A percentile compares a stretch with the other conserved stretches of the same genome.
phyloP scores from a whole-genome alignment of 2,888 invertebrate species.

The Alloscopus bannaensis region DNA sequence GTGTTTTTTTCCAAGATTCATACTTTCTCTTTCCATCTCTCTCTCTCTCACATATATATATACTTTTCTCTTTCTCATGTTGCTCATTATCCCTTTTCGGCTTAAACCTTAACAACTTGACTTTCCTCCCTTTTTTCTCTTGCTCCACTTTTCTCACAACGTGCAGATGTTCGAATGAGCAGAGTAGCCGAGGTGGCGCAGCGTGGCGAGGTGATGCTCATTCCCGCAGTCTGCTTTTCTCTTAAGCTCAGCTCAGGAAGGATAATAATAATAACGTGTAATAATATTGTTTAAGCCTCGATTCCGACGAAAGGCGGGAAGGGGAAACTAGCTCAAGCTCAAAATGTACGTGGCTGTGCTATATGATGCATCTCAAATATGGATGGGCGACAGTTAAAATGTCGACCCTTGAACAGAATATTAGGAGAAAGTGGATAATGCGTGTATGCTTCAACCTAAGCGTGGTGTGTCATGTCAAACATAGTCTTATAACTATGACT shows the following conservation, averaged over 20 bases:
- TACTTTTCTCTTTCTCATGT: constrained; percentile 23
- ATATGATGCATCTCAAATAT: too few relatives aligned
- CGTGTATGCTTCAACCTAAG: too few relatives aligned
- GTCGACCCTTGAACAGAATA: too few relatives aligned
- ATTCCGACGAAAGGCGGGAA: background rate
- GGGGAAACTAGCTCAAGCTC: too few relatives aligned
- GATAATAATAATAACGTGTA: constrained; percentile 15
- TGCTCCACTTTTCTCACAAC: constrained; percentile 5
- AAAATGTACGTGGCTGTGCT: too few relatives aligned
- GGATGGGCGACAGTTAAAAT: too few relatives aligned
- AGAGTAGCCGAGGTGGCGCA: background rate
- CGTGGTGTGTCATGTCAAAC: too few relatives aligned
- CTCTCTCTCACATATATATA: constrained; percentile 3
- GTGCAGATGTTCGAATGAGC: background rate
- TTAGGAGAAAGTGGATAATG: too few relatives aligned
- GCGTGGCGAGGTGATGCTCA: background rate
- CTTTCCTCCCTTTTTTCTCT: constrained; percentile 9
- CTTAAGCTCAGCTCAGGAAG: background rate
- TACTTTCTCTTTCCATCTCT: background rate
- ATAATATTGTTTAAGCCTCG: constrained; percentile 4
- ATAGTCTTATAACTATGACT: too few relatives aligned
- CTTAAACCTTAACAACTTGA: constrained; percentile 23
- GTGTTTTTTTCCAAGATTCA: background rate
- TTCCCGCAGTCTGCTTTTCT: background rate
- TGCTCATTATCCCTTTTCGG: constrained; percentile 26